Evolutionary conservation across 2,888 invertebrate species (phyloP).

Genomic region (Deroplatys truncata): DNA sequence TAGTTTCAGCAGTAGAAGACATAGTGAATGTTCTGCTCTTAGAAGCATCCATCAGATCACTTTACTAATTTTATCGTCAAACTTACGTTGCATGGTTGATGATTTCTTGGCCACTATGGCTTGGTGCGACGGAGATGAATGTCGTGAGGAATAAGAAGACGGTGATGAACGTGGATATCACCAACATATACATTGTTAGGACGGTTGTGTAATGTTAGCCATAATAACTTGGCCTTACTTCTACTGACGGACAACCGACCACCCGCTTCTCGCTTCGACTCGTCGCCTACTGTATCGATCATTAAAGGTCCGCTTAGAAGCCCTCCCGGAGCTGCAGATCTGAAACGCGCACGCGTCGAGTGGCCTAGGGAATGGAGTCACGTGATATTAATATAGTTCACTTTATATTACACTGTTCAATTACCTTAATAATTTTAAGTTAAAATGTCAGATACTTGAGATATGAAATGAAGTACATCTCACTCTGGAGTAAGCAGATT

Average conservation of each 20-base stretch:
- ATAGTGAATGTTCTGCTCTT: too few species aligned
- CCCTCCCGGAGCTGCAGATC: background rate
- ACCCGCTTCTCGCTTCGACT: background rate
- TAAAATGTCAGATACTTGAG: too few species aligned
- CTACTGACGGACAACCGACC: background rate
- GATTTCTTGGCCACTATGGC: background rate
- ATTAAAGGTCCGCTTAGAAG: background rate
- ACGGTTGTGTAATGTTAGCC: background rate
- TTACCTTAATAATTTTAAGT: too few species aligned
- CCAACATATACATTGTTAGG: background rate
- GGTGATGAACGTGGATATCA: background rate
- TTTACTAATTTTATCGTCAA: background rate
- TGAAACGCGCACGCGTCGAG: background rate
- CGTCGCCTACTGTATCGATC: background rate
- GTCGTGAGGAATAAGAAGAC: background rate
- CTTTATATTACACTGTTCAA: background rate
- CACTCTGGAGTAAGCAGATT: too few species aligned
- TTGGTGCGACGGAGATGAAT: background rate
- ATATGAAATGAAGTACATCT: too few species aligned
- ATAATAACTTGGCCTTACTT: background rate
- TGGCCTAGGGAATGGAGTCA: background rate
- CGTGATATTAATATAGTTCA: background rate
- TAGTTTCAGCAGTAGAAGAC: too few species aligned
- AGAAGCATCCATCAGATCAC: too few species aligned
- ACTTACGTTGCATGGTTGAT: background rate